Evolutionary conservation across 2,888 invertebrate genomes (phyloP), one percentile per base, ranked within the genome.

Genomic region (Meteorus cinctellus): DNA sequence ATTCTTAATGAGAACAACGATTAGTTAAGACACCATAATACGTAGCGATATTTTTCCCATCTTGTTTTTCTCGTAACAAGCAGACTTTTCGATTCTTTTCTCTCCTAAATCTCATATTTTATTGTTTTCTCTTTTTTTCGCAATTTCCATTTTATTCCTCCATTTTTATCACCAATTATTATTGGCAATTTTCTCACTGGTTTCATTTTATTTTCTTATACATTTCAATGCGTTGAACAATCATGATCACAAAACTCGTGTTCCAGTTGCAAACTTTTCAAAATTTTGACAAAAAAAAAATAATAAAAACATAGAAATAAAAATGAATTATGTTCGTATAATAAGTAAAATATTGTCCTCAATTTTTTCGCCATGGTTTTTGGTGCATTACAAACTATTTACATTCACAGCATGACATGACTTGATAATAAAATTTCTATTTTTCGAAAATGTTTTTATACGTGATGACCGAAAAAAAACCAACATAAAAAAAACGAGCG

Each of bases 11-110:
- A 83, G 82, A 85, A 85, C 85, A 86, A 82, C 82, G 79, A 84
- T 87, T 85, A 86, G 80, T 85, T 84, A 87, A 87, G 86, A 87
- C 87, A 87, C 86, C 86, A 82, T 86, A 86, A 85, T 87, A 87
- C 87, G 86, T 87, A 87, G 84, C 83, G 83, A 86, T 84, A 86
- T 85, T 86, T 24, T 84, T 72, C 78, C 72, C 68, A 77, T 55
- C 77, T 77, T 78, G 75, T 67, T 79, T 73, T 73, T 69, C 66
- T 77, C 51, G 73, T 72, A 75, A 77, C 74, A 77, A 79, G 76
- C 78, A 79, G 78, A 79, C 68, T 78, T 77, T 76, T 77, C 75
- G 59, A 60, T 75, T 65, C 77, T 16, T 69, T 70, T 59, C 59
- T 66, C 65, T 65, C 65, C 65, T 48, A 65, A 63, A 72, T 65